phyloP scores from a whole-genome alignment of 2,797 vertebrate genomes.

The Rhabdophis nuchalis region DNA sequence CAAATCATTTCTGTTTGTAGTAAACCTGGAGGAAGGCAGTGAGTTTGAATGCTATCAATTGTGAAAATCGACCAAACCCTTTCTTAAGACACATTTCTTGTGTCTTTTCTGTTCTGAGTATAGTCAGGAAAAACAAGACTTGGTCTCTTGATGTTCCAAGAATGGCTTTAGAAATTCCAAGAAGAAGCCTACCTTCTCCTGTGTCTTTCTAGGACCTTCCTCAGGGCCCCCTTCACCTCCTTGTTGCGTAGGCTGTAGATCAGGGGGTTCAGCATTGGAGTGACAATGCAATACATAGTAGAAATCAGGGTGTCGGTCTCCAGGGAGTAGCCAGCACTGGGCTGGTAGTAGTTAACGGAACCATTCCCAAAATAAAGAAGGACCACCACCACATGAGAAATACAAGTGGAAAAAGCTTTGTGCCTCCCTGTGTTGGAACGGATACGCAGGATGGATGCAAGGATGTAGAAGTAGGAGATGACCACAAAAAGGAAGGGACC shows the following conservation, averaged over 20 bases:
- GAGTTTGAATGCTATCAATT: neutral
- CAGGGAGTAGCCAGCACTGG: neutral
- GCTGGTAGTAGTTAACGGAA: neutral
- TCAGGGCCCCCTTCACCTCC: constrained; percentile 44
- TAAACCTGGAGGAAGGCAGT: neutral
- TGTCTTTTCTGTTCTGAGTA: neutral
- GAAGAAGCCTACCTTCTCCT: rapidly evolving
- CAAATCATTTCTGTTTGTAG: neutral
- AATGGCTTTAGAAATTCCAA: neutral
- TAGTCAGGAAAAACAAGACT: neutral
- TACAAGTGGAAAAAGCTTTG: constrained; percentile 61
- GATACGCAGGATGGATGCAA: constrained; percentile 37
- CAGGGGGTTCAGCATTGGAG: constrained; percentile 60
- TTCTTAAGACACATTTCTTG: no score
- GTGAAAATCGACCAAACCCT: neutral
- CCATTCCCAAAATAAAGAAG: neutral
- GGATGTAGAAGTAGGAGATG: constrained; percentile 53
- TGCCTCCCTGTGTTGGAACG: neutral
- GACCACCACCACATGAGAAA: constrained; percentile 49
- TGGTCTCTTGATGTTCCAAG: neutral
- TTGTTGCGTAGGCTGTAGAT: constrained; percentile 65
- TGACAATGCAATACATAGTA: constrained; percentile 37
- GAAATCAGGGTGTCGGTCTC: constrained; percentile 17
- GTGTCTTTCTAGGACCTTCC: rapidly evolving
- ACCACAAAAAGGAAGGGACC: constrained; percentile 35